These are phyloP conservation scores for Copidosoma aretas DNA, from an alignment of 2,888 invertebrate species.

Conservation along the genomic window DNA sequence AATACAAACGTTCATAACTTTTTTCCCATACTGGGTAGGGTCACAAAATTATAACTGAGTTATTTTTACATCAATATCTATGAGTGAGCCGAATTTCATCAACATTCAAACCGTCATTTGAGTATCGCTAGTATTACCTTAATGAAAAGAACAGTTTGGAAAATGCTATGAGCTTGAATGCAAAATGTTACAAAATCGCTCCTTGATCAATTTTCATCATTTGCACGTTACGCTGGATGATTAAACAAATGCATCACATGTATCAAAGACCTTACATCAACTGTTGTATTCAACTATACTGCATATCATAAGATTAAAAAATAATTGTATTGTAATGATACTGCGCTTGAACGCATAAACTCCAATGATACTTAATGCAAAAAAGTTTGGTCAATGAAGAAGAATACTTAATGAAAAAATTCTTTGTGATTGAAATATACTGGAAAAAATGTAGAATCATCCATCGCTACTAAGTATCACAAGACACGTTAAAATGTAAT, in stretches of 20 bases:
- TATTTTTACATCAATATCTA: too few relatives aligned
- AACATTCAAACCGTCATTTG: too few relatives aligned
- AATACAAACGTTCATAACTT: too few relatives aligned
- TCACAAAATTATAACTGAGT: too few relatives aligned
- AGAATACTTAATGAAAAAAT: neutral
- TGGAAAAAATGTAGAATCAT: neutral
- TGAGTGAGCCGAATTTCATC: too few relatives aligned
- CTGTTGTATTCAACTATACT: constrained; percentile 7
- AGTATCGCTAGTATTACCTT: too few relatives aligned
- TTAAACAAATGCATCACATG: neutral
- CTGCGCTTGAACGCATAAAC: neutral
- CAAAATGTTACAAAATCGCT: too few relatives aligned
- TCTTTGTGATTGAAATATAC: neutral
- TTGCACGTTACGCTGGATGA: neutral
- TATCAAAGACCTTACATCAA: neutral
- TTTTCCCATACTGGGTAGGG: too few relatives aligned
- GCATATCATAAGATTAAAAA: constrained; percentile 22
- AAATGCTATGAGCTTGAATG: too few relatives aligned
- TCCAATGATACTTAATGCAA: constrained; percentile 1
- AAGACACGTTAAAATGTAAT: constrained; percentile 19
- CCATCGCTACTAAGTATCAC: neutral
- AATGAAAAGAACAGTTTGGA: too few relatives aligned
- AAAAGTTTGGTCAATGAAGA: neutral
- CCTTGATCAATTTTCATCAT: too few relatives aligned
- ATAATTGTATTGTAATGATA: constrained; percentile 7